A percentile compares a stretch with the other conserved stretches of the same genome.
Conservation (phyloP, 2,797 vertebrate genomes). For the Distichodus sexfasciatus region DNA sequence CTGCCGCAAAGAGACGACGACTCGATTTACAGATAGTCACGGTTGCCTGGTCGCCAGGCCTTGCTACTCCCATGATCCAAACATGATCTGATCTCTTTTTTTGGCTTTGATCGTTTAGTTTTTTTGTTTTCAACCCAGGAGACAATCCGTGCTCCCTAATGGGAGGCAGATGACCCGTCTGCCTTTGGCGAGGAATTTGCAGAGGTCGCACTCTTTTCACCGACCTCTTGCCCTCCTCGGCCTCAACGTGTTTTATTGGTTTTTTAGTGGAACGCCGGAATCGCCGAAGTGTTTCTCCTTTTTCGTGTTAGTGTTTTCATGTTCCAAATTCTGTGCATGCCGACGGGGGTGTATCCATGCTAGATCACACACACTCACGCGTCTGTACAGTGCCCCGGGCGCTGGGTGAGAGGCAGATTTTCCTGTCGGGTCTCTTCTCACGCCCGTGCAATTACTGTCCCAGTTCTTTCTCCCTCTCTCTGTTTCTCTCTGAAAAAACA, state of each 20-base stretch:
- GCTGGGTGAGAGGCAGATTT: conserved; percentile 37
- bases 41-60: conserved; percentile 29
- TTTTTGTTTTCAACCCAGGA: conserved; percentile 18
- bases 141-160: conserved; percentile 47
- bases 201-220: conserved; percentile 19
- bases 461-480: conserved; percentile 5
- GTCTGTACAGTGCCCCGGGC: conserved; percentile 14
- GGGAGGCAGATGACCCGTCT: conserved; percentile 48
- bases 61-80: conserved; percentile 45
- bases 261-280: too few species aligned
- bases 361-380: not conserved
- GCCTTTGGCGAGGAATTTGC: conserved; percentile 28
- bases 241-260: conserved; percentile 1
- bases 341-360: conserved; percentile 26
- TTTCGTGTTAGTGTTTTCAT: conserved; percentile 3
- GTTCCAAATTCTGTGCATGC: conserved; percentile 29
- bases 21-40: conserved; percentile 47
- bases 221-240: not conserved
- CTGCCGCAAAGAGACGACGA: conserved; percentile 30
- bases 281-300: not conserved
- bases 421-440: conserved; percentile 37
- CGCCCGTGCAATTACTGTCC: conserved; percentile 24
- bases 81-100: conserved; percentile 26
- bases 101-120: conserved; percentile 43
- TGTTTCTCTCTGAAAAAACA: too few species aligned